These are phyloP conservation scores for Sebastes trivittatus DNA, from an alignment of 2,797 vertebrate genomes.

Conservation along the genomic window DNA sequence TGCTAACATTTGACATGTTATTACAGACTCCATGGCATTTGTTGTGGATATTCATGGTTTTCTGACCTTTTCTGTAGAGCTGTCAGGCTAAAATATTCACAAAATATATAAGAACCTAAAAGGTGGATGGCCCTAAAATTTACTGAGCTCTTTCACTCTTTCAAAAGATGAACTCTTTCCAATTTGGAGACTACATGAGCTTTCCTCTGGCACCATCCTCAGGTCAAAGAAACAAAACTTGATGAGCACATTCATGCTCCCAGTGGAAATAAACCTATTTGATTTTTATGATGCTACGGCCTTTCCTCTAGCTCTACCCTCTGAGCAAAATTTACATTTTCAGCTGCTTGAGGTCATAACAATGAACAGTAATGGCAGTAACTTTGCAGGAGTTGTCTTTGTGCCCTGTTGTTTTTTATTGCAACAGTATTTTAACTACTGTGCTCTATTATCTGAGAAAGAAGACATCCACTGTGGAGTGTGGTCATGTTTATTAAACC, in stretches of 20 bases:
- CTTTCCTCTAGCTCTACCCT: not conserved
- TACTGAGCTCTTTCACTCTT: not conserved
- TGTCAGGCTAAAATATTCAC: not conserved
- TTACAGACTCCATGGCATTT: not conserved
- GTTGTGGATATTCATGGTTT: not conserved
- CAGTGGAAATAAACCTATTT: not conserved
- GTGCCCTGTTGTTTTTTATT: not conserved
- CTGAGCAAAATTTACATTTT: not conserved
- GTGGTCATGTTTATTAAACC: conserved; percentile 16
- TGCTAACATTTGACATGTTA: not conserved
- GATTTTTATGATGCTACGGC: not conserved
- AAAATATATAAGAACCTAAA: not conserved
- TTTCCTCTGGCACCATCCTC: conserved; percentile 3
- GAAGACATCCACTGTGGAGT: not conserved
- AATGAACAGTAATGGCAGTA: not conserved
- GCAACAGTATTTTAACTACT: not conserved
- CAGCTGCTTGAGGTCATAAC: not conserved
- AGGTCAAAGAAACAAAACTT: conserved; percentile 4
- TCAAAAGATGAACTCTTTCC: not conserved
- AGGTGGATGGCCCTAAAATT: not conserved
- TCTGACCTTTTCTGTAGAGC: not conserved
- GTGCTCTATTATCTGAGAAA: not conserved
- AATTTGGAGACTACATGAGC: not conserved
- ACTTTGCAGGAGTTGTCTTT: conserved; percentile 1
- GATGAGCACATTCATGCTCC: not conserved